A percentile compares a stretch with the other conserved stretches of the same genome.
These are phyloP conservation scores for Remorina albescens DNA, from an alignment of 2,797 vertebrate genomes.

Conservation along the genomic window DNA sequence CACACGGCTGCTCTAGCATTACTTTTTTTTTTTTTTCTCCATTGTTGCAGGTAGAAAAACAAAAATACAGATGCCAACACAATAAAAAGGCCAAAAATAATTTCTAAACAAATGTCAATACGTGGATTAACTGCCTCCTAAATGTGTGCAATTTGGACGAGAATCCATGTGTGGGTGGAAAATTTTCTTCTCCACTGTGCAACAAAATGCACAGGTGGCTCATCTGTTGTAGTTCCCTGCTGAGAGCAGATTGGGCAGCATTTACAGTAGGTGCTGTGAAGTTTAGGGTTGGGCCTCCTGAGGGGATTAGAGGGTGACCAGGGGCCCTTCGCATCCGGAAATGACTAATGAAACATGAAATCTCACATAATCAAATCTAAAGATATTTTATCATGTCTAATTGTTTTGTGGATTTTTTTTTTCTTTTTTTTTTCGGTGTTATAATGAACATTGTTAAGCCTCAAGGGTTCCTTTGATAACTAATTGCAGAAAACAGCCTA, in stretches of 20 bases:
- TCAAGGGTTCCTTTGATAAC: conserved; percentile 49
- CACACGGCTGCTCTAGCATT: conserved; percentile 8
- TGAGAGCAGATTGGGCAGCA: conserved; percentile 20
- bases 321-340: conserved; percentile 9
- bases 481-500: conserved; percentile 50
- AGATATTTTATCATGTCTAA: conserved; percentile 51
- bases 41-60: conserved; percentile 27
- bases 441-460: conserved; percentile 57
- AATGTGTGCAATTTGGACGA: conserved; percentile 33
- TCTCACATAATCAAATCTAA: conserved; percentile 52
- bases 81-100: conserved; percentile 37
- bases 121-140: conserved; percentile 30
- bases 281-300: conserved; percentile 1
- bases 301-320: conserved; percentile 3
- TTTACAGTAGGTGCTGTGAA: conserved; percentile 19
- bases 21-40: conserved; percentile 13
- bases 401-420: conserved; percentile 42
- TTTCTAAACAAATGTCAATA: conserved; percentile 33
- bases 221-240: conserved; percentile 16
- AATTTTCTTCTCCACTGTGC: neutral
- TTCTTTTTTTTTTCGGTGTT: conserved; percentile 57
- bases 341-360: conserved; percentile 55
- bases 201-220: conserved; percentile 36
- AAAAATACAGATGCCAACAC: conserved; percentile 8
- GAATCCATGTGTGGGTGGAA: conserved; percentile 15